A percentile compares a stretch with the other conserved stretches of the same genome.
phyloP scores from a whole-genome alignment of 2,888 invertebrate species.

The Lasiommata megera region DNA sequence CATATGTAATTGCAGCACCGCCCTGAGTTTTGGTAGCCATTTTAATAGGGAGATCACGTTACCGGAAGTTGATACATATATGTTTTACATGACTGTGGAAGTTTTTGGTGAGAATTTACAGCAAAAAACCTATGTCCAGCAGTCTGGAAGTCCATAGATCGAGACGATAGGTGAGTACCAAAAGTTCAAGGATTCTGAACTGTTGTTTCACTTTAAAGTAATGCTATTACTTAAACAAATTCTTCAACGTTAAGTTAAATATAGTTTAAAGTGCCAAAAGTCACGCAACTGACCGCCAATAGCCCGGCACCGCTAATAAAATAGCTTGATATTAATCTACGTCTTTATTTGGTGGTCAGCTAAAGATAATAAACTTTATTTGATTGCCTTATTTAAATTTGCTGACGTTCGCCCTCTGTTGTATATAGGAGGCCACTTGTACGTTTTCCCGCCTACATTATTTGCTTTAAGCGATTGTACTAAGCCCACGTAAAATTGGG shows the following conservation, averaged over 20 bases:
- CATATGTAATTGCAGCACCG: no score
- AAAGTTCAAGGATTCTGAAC: neutral
- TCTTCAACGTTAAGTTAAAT: constrained; percentile 6
- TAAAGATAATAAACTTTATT: neutral
- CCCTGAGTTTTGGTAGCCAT: no score
- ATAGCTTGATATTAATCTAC: constrained; percentile 13
- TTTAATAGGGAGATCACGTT: no score
- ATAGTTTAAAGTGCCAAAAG: constrained; percentile 5
- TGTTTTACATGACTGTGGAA: no score
- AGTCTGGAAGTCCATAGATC: neutral
- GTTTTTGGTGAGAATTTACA: neutral
- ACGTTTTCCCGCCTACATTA: neutral
- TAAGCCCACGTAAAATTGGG: no score
- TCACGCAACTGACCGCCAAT: constrained; percentile 8
- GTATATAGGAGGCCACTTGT: no score
- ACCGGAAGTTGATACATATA: no score
- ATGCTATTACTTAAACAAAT: neutral
- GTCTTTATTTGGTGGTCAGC: constrained; percentile 9
- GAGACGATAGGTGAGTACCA: neutral
- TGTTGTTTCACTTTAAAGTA: neutral
- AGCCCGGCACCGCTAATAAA: neutral
- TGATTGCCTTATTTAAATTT: neutral
- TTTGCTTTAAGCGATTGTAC: no score
- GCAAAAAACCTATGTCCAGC: neutral
- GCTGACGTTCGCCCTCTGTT: no score